Evolutionary conservation across 2,888 invertebrate genomes (phyloP).

Genomic region (Cyclophora albipunctata): DNA sequence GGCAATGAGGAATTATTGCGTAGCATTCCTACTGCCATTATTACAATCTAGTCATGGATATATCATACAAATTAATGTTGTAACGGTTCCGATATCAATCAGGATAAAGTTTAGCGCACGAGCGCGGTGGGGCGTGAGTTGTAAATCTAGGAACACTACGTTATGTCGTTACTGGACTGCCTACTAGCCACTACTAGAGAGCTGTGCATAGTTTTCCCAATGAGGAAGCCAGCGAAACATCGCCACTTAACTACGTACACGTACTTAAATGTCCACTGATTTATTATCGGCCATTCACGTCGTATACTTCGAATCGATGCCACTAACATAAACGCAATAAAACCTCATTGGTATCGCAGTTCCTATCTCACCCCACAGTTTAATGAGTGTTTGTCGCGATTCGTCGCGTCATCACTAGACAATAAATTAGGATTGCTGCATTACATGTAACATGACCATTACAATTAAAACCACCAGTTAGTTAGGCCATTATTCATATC

Average conservation of each 20-base stretch:
- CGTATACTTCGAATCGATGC: slow-evolving; percentile 20
- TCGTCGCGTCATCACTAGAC: slow-evolving; percentile 18
- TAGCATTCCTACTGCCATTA: no score
- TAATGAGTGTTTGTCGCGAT: slow-evolving; percentile 5
- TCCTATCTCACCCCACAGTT: slow-evolving; percentile 18
- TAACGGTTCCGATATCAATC: slow-evolving; percentile 31
- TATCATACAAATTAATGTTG: not conserved
- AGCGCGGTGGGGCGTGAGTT: slow-evolving; percentile 51
- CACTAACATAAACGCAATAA: slow-evolving; percentile 28
- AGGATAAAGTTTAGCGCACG: slow-evolving; percentile 35
- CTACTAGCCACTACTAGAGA: slow-evolving; percentile 8
- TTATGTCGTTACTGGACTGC: slow-evolving; percentile 9
- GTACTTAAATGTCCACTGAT: slow-evolving; percentile 29
- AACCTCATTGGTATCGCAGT: slow-evolving; percentile 26
- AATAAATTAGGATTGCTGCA: slow-evolving; percentile 27
- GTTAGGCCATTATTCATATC: not conserved
- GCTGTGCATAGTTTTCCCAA: slow-evolving; percentile 35
- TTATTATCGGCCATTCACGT: slow-evolving; percentile 27
- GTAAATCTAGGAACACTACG: slow-evolving; percentile 42
- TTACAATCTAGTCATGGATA: slow-evolving; percentile 11
- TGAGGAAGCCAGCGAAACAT: slow-evolving; percentile 33
- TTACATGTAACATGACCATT: slow-evolving; percentile 12
- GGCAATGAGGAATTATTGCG: no score
- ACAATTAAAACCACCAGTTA: slow-evolving; percentile 19
- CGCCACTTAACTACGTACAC: slow-evolving; percentile 25